Conservation (phyloP, 2,888 invertebrate species). For the Leptura quadrifasciata region DNA sequence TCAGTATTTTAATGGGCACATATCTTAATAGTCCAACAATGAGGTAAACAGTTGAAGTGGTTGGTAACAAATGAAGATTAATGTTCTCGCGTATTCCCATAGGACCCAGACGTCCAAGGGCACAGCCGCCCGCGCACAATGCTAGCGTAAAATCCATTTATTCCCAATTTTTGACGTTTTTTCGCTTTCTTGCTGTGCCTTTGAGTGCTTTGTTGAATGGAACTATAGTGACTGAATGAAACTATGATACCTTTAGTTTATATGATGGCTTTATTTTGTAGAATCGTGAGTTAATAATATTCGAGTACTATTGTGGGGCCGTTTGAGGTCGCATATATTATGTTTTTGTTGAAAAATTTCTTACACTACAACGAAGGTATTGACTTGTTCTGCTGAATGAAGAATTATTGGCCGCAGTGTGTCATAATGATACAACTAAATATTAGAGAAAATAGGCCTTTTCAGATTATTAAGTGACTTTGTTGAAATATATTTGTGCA, state of each 20-base stretch:
- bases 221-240: conserved; percentile 61
- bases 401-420: conserved; percentile 66
- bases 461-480: conserved; percentile 31
- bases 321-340: conserved; percentile 70
- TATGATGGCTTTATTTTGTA: conserved; percentile 66
- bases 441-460: conserved; percentile 32
- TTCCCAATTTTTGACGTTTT: conserved; percentile 68
- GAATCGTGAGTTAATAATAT: conserved; percentile 58
- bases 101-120: conserved; percentile 60
- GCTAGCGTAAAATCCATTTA: conserved; percentile 63
- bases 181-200: conserved; percentile 67
- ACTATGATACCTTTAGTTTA: conserved; percentile 67
- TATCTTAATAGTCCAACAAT: conserved; percentile 67
- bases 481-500: conserved; percentile 26
- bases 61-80: conserved; percentile 74
- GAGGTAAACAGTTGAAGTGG: conserved; percentile 72
- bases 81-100: conserved; percentile 70
- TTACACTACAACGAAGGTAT: conserved; percentile 57
- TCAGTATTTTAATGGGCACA: conserved; percentile 62
- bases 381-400: conserved; percentile 53
- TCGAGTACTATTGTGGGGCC: conserved; percentile 64
- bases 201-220: conserved; percentile 65
- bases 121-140: conserved; percentile 60
- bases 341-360: conserved; percentile 52
- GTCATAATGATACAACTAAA: conserved; percentile 61